A percentile compares a stretch with the other conserved stretches of the same genome.
Conservation (phyloP, 1,140 invertebrate species). For the Harpegnathos saltator region DNA sequence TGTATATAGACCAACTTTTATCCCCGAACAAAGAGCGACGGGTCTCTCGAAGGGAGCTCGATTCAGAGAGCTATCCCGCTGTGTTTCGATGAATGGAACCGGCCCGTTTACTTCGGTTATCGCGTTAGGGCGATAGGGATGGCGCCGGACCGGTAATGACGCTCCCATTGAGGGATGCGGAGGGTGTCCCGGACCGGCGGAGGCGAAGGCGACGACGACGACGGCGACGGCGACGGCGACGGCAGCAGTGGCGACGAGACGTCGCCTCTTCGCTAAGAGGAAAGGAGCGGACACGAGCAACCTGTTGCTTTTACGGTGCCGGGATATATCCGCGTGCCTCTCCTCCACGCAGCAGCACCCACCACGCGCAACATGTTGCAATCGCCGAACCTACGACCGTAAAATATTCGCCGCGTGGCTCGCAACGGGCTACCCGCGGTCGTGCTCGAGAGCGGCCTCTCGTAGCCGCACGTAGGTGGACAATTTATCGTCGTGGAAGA, state of each 20-base stretch:
- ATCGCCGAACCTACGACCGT: slow-evolving; percentile 25
- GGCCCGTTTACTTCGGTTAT: slow-evolving; percentile 49
- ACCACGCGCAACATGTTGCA: slow-evolving; percentile 66
- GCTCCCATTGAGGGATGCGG: slow-evolving; percentile 36
- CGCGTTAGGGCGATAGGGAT: slow-evolving; percentile 13
- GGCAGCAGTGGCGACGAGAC: slow-evolving; percentile 14
- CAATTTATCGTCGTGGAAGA: slow-evolving; percentile 49
- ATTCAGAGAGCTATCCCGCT: slow-evolving; percentile 39
- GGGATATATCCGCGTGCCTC: slow-evolving; percentile 58
- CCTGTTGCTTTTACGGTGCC: slow-evolving; percentile 62
- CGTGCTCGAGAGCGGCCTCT: slow-evolving; percentile 4
- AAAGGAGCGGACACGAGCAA: slow-evolving; percentile 67
- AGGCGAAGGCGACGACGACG: too few species aligned
- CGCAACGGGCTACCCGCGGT: slow-evolving; percentile 44
- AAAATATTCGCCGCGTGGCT: slow-evolving; percentile 43
- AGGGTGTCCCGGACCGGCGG: slow-evolving; percentile 43
- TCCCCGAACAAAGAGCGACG: slow-evolving; percentile 3
- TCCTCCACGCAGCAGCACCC: slow-evolving; percentile 38
- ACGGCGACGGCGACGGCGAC: too few species aligned
- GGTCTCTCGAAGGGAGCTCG: slow-evolving; percentile 16
- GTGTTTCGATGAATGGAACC: slow-evolving; percentile 50
- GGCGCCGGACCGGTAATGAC: slow-evolving; percentile 14
- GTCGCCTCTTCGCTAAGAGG: slow-evolving; percentile 24
- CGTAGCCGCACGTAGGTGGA: slow-evolving; percentile 2
- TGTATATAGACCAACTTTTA: too few species aligned